Percentiles rank a stretch among this genome's conserved stretches.
These are phyloP conservation scores for Ectropis crepuscularia DNA, from an alignment of 2,888 invertebrate genomes.

Conservation along the genomic window DNA sequence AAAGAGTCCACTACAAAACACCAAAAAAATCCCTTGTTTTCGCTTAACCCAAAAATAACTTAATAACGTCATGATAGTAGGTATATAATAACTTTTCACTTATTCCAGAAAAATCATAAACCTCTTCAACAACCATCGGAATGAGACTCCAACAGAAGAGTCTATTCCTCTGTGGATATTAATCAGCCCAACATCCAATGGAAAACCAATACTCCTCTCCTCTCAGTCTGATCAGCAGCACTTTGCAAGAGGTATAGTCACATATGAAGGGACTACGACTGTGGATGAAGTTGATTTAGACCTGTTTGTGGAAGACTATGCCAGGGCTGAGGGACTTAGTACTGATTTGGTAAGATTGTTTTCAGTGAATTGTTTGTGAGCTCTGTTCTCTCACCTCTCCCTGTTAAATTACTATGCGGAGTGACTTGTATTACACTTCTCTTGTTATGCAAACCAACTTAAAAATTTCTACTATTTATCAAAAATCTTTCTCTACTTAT, in stretches of 20 bases:
- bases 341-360: conserved; percentile 59
- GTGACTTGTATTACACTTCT: too few species aligned
- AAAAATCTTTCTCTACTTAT: too few species aligned
- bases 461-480: too few species aligned
- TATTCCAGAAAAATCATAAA: conserved; percentile 71
- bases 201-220: conserved; percentile 68
- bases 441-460: too few species aligned
- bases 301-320: conserved; percentile 61
- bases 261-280: conserved; percentile 57
- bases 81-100: too few species aligned
- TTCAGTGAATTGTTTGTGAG: background rate
- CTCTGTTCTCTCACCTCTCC: too few species aligned
- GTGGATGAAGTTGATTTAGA: conserved; percentile 72
- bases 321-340: conserved; percentile 55
- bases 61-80: too few species aligned
- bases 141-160: conserved; percentile 52
- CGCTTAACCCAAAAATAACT: too few species aligned
- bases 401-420: too few species aligned
- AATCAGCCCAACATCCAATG: conserved; percentile 65
- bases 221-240: conserved; percentile 65
- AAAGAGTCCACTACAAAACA: too few species aligned
- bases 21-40: too few species aligned
- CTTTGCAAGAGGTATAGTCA: conserved; percentile 72
- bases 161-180: conserved; percentile 73
- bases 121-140: conserved; percentile 63